These are phyloP conservation scores for Guaruba guarouba DNA, from an alignment of 2,113 vertebrate genomes.

Conservation along the genomic window DNA sequence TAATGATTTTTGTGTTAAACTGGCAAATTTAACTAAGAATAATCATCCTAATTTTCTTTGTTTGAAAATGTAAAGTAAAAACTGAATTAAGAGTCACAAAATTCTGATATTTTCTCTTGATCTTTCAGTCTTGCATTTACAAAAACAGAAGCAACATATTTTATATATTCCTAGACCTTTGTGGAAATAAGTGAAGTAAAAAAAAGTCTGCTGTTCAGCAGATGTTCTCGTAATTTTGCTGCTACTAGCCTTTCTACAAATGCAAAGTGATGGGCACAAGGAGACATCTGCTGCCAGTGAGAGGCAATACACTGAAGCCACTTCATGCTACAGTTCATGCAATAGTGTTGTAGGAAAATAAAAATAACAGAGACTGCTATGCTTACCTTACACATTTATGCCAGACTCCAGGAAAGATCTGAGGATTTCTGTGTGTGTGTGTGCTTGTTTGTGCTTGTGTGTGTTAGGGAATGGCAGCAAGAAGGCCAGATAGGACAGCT, in stretches of 20 bases:
- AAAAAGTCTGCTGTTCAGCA: neutral
- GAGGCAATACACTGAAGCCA: neutral
- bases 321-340: neutral
- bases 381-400: neutral
- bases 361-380: neutral
- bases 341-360: neutral
- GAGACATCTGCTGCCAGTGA: conserved; percentile 14
- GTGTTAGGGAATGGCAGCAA: neutral
- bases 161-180: neutral
- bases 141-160: neutral
- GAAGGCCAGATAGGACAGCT: neutral
- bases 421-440: neutral
- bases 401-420: neutral
- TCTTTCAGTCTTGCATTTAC: neutral
- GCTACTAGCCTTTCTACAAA: neutral
- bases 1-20: neutral
- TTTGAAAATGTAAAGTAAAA: neutral
- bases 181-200: neutral
- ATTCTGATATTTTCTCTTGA: neutral
- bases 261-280: neutral
- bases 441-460: neutral
- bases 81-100: neutral
- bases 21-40: neutral
- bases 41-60: neutral
- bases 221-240: neutral